Evolutionary conservation across 2,797 vertebrate species (phyloP), one percentile per base, ranked within the genome.

Genomic region (Poliocrania exsul): DNA sequence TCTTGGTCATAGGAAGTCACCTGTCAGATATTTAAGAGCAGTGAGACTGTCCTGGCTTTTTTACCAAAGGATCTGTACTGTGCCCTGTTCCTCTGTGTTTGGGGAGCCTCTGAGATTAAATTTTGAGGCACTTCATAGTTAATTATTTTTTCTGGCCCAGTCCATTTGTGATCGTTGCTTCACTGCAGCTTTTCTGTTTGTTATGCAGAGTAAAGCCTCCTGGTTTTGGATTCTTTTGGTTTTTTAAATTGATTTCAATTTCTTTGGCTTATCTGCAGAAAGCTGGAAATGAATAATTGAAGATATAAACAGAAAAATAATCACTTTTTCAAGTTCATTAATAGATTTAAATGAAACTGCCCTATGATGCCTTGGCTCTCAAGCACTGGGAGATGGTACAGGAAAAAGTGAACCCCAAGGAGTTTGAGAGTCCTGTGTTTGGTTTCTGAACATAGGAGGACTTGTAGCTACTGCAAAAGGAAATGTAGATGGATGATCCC

Each of bases 261-360:
- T 81, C 40, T 92, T 74, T 81, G 12, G 13, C 35, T 83, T 93
- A 65, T 69, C 35, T 91, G 53, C 40, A 89, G 73, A 78, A 93
- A 92, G 54, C n/a, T 93, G 38, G 28, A 35, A 70, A 78, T 85
- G 31, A 90, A 66, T 78, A 87, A 79, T 47, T 86, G 53, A 93
- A 74, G 49, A 26, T 71, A 49, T 10, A 69, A 86, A 67, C 47
- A 66, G 54, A 64, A 70, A 67, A 81, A 61, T 54, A 67, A 84
- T 64, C 40, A 70, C 25, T 92, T 72, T 10, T 72, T 19, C 33
- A 82, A 44, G 50, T 57, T 91, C 65, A 86, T 83, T 65, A 78
- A 78, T 78, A 33, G 13, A 64, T 95, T 85, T 65, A 53, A 54
- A 79, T 23, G 25, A 65, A 93, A 31, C 13, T 29, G 17, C 14